Base-by-base conservation (phyloP, 2,888 invertebrate species). In the Pseudeuparius sepicola region DNA sequence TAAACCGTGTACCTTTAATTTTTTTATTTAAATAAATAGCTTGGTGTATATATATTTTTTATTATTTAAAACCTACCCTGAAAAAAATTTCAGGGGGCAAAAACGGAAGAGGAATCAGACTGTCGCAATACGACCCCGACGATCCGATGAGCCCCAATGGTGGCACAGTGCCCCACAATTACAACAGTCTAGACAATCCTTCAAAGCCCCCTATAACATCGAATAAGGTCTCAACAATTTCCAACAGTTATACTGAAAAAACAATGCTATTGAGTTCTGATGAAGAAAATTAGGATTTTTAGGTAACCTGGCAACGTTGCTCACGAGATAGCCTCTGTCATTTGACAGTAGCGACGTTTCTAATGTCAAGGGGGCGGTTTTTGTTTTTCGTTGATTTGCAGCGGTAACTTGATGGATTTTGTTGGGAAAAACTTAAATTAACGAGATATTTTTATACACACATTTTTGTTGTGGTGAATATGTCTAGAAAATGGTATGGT, bases 241-340 rank as follows among this genome's bases (percentile, higher is more conserved):
- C 78, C 48, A 78, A 82, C 53, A 84, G 84, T 64, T 90, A 90
- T 68, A 92, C 87, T 64, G 94, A 94, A 71, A 93, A 93, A 68
- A 90, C 93, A 23, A 90, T 92, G 70, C 73, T 94, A 45, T 74
- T 94, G 48, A 90, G 89, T 67, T 92, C 92, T 46, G 94, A 94
- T 59, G 94, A 94, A 61, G 94, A 94, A 37, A 60, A 60, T 46
- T 60, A 51, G 50, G n/a, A n/a, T n/a, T 28, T n/a, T n/a, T n/a
- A n/a, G n/a, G n/a, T n/a, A n/a, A n/a, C n/a, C n/a, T n/a, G n/a
- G n/a, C n/a, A n/a, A n/a, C n/a, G n/a, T n/a, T n/a, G n/a, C n/a
- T n/a, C n/a, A n/a, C n/a, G n/a, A n/a, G n/a, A n/a, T n/a, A n/a
- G n/a, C n/a, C n/a, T n/a, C n/a, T n/a, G n/a, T n/a, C n/a, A n/a